Evolutionary conservation across 2,113 vertebrate species (phyloP).

Genomic region (Brienomyrus longianalis): DNA sequence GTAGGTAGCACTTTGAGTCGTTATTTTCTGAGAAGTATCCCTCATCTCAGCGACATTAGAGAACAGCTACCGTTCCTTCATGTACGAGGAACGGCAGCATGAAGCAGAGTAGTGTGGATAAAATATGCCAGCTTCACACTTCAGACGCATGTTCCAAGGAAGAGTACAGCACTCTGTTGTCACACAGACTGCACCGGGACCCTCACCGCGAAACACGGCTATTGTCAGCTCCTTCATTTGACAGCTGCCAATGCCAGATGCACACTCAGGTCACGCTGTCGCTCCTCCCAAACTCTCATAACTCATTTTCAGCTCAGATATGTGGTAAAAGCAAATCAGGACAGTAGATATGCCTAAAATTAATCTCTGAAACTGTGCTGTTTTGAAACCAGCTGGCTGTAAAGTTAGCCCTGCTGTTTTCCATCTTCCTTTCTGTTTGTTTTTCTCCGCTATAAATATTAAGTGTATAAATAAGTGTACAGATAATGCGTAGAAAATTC

Average conservation of each 20-base stretch:
- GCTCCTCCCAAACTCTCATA: background rate
- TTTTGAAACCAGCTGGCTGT: background rate
- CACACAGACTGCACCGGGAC: background rate
- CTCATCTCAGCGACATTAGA: background rate
- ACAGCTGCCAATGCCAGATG: background rate
- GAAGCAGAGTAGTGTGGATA: background rate
- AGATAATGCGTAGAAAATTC: background rate
- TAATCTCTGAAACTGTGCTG: background rate
- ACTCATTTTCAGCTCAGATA: slow-evolving; percentile 12
- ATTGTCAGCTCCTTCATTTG: background rate
- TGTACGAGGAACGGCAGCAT: background rate
- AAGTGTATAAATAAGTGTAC: background rate
- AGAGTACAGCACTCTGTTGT: background rate
- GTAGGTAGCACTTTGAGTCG: background rate
- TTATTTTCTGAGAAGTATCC: background rate
- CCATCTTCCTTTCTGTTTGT: background rate
- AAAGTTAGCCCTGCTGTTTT: background rate
- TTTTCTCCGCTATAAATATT: background rate
- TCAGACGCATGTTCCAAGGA: background rate
- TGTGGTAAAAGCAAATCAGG: background rate
- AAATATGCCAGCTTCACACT: background rate
- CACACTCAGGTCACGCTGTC: background rate
- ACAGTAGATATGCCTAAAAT: background rate
- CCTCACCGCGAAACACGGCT: background rate
- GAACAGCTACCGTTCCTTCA: background rate